Evolutionary conservation across 64 coral and sea anemone species (phyloP), one percentile per base, ranked within the genome.

Genomic region (Cladopsammia gracilis): DNA sequence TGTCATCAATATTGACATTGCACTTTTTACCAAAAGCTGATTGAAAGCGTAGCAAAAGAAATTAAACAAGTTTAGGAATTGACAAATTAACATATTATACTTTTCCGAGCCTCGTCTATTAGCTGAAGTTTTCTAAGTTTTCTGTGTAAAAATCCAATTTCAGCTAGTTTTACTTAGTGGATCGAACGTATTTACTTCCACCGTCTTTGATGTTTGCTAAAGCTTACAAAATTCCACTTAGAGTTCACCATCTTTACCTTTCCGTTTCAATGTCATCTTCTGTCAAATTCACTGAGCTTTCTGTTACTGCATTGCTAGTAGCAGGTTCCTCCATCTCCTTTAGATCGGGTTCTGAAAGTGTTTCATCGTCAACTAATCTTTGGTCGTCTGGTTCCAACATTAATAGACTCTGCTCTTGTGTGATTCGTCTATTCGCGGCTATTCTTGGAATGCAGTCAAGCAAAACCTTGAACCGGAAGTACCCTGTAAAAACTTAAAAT

Each of bases 261-360:
- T 84, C 42, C 80, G 62, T 49, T 68, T 84, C 42, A 2, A 13
- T n/a, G 14, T 64, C 62, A 84, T 84, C 62, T 84, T 84, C 80
- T 68, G 80, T 67, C 20, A 84, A 48, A 49, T 68, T 14, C 42
- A 84, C 80, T 24, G 61, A 22, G 62, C 61, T 84, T 24, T 66
- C 45, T 25, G 62, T 49, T 3, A 84, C 80, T 49, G 44, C 45
- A 67, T 43, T 9, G 10, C 18, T 67, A 6, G 20, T 51, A n/a
- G 60, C 14, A 25, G 80, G 44, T 47, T 49, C 3, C 15, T 68
- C 80, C 80, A 84, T 84, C 45, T 84, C 62, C 60, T 66, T 66
- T 1, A 67, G 45, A 24, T 84, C 60, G 19, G 18, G 34, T 23
- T 23, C 20, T 50, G 79, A 48, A 47, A 64, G 79, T 20, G 46